Conservation (phyloP, 2,797 vertebrate species). For the Lepilemur ruficaudatus region DNA sequence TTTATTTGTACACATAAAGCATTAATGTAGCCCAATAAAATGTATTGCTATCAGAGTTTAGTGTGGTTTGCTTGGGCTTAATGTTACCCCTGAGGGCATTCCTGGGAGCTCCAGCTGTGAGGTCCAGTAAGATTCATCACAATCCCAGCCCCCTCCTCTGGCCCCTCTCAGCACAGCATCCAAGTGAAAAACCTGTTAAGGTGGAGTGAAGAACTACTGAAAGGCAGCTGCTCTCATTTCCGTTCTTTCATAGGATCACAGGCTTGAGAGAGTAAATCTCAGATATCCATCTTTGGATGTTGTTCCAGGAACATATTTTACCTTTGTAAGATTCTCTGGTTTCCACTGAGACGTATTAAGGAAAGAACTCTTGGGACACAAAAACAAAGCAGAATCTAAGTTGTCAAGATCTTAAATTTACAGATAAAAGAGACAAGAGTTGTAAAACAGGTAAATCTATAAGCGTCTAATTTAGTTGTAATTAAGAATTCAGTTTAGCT, state of each 20-base stretch:
- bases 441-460: background rate
- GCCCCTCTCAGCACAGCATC: background rate
- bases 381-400: constrained; percentile 1
- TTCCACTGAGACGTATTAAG: background rate
- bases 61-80: background rate
- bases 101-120: background rate
- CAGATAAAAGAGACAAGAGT: background rate
- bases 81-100: background rate
- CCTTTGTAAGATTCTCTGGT: background rate
- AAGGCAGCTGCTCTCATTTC: background rate
- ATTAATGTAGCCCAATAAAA: background rate
- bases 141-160: background rate
- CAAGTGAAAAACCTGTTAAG: background rate
- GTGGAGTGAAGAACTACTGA: background rate
- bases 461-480: background rate
- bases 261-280: background rate
- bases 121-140: background rate
- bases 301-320: background rate
- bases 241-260: background rate
- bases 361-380: background rate
- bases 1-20: background rate
- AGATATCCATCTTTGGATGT: background rate
- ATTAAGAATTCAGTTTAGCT: background rate
- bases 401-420: background rate
- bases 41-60: background rate